These are phyloP conservation scores for Gymnoscelis rufifasciata DNA, from an alignment of 2,888 invertebrate genomes.

Conservation along the genomic window DNA sequence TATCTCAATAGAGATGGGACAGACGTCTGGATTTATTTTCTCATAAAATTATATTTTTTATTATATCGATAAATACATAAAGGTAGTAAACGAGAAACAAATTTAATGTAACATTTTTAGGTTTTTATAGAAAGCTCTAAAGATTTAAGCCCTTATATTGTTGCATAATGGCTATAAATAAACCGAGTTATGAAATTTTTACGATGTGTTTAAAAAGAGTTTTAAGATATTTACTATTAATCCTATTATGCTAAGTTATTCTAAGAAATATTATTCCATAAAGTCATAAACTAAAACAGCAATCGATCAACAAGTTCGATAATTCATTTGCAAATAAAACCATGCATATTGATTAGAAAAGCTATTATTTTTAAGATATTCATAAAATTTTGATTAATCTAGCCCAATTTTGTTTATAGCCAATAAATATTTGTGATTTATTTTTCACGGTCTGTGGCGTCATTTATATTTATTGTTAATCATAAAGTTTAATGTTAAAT, in stretches of 20 bases:
- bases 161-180: conserved; percentile 19
- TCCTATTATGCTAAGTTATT: conserved; percentile 19
- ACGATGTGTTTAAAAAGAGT: conserved; percentile 20
- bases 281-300: background rate
- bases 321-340: conserved; percentile 22
- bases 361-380: conserved; percentile 5
- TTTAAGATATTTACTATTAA: conserved; percentile 24
- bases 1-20: conserved; percentile 18
- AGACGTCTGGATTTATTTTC: background rate
- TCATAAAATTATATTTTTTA: conserved; percentile 16
- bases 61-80: conserved; percentile 15
- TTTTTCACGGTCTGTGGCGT: background rate
- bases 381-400: background rate
- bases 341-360: conserved; percentile 10
- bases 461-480: background rate
- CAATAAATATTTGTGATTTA: conserved; percentile 6
- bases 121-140: conserved; percentile 15
- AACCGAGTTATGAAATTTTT: conserved; percentile 24
- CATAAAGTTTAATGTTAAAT: conserved; percentile 1
- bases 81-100: conserved; percentile 16
- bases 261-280: background rate
- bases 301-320: conserved; percentile 7
- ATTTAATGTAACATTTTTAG: conserved; percentile 17
- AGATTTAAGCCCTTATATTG: conserved; percentile 16
- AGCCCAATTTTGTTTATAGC: background rate